Conservation (phyloP, 2,888 invertebrate genomes). For the Nomada hirtipes region DNA sequence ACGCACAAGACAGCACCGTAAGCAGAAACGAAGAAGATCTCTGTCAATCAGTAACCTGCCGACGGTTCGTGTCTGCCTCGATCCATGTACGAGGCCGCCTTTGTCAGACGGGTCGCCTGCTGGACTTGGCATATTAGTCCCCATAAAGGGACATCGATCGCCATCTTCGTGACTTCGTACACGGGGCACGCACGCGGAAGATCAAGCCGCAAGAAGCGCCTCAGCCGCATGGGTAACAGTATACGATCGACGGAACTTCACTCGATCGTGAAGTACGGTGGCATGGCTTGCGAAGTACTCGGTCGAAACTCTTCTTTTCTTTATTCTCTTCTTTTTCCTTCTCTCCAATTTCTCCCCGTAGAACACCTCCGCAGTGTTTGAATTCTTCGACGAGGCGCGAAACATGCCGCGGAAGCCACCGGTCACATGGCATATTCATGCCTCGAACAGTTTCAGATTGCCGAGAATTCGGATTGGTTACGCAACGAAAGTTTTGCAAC, state of each 20-base stretch:
- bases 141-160: conserved; percentile 68
- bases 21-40: conserved; percentile 53
- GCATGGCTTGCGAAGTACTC: conserved; percentile 16
- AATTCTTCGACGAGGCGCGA: background rate
- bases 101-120: conserved; percentile 32
- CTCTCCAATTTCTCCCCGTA: background rate
- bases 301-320: conserved; percentile 2
- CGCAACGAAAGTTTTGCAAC: background rate
- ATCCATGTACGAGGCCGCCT: conserved; percentile 44
- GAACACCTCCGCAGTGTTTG: background rate
- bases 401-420: background rate
- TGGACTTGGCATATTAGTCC: conserved; percentile 66
- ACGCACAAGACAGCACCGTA: conserved; percentile 27
- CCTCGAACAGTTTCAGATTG: background rate
- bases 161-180: conserved; percentile 64
- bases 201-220: conserved; percentile 64
- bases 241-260: conserved; percentile 49
- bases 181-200: conserved; percentile 70
- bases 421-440: background rate
- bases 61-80: conserved; percentile 36
- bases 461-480: background rate
- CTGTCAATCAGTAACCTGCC: conserved; percentile 55
- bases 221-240: conserved; percentile 49
- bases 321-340: background rate
- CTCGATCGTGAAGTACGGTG: conserved; percentile 28